These are phyloP conservation scores for Agrenia bidenticulata DNA, from an alignment of 2,888 invertebrate species.

Conservation along the genomic window DNA sequence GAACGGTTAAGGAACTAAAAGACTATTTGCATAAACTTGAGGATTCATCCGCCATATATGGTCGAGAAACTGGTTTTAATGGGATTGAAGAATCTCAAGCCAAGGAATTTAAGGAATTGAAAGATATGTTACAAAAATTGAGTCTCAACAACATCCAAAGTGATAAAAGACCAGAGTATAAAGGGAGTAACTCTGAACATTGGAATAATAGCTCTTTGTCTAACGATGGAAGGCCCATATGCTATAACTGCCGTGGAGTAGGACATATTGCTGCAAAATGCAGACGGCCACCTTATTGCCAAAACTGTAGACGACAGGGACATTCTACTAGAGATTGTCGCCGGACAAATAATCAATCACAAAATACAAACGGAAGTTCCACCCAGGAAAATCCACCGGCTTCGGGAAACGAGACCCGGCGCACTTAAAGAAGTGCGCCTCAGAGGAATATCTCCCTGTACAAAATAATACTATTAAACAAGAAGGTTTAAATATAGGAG, in stretches of 20 bases:
- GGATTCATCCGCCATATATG: background rate
- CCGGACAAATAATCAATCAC: no score
- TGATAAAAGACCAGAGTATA: no score
- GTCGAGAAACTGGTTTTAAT: no score
- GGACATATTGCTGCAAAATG: no score
- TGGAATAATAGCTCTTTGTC: no score
- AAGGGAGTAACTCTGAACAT: background rate
- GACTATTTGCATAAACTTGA: background rate
- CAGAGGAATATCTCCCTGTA: background rate
- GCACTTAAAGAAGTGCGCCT: no score
- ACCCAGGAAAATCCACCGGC: no score
- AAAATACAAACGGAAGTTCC: no score
- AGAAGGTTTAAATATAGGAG: background rate
- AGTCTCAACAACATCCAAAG: no score
- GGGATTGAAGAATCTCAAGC: no score
- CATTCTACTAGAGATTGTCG: background rate
- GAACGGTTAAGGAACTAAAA: background rate
- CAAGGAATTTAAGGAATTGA: background rate
- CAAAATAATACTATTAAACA: no score
- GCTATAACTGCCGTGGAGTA: conserved; percentile 9
- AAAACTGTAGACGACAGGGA: background rate
- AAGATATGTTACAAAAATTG: background rate
- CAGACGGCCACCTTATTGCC: background rate
- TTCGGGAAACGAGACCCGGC: no score
- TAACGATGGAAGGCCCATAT: conserved; percentile 6